These are phyloP conservation scores for Salarias fasciatus DNA, from an alignment of 2,797 vertebrate species.

Conservation along the genomic window DNA sequence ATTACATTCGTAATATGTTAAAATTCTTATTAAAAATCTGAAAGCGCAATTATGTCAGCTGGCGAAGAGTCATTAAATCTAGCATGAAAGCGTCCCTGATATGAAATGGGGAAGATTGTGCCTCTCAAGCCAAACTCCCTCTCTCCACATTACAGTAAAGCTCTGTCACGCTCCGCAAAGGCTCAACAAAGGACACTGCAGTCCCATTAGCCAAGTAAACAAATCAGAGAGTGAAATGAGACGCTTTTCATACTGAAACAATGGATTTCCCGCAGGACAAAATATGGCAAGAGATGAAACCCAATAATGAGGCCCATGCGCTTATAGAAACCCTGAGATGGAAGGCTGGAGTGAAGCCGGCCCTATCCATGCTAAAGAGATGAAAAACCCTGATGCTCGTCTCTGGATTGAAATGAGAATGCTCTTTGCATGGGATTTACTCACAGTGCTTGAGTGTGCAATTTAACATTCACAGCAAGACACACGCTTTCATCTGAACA, in stretches of 20 bases:
- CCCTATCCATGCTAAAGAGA: slow-evolving; percentile 52
- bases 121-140: slow-evolving; percentile 65
- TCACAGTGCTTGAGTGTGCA: slow-evolving; percentile 32
- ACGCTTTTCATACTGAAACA: slow-evolving; percentile 78
- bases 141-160: slow-evolving; percentile 54
- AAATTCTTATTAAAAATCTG: slow-evolving; percentile 84
- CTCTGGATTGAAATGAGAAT: slow-evolving; percentile 66
- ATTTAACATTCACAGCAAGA: slow-evolving; percentile 50
- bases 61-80: slow-evolving; percentile 80
- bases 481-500: slow-evolving; percentile 40
- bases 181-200: slow-evolving; percentile 74
- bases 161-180: slow-evolving; percentile 72
- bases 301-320: slow-evolving; percentile 67
- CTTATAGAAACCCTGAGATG: slow-evolving; percentile 63
- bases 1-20: slow-evolving; percentile 81
- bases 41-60: slow-evolving; percentile 84
- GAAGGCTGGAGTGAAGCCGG: slow-evolving; percentile 58
- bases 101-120: slow-evolving; percentile 73
- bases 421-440: slow-evolving; percentile 53
- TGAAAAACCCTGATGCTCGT: slow-evolving; percentile 51
- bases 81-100: slow-evolving; percentile 74
- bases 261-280: slow-evolving; percentile 74
- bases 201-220: slow-evolving; percentile 80
- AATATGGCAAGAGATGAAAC: slow-evolving; percentile 74
- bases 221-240: slow-evolving; percentile 78